Percentiles rank a stretch among this genome's conserved stretches.
Conservation (phyloP, 2,797 vertebrate species). For the Podarcis siculus region DNA sequence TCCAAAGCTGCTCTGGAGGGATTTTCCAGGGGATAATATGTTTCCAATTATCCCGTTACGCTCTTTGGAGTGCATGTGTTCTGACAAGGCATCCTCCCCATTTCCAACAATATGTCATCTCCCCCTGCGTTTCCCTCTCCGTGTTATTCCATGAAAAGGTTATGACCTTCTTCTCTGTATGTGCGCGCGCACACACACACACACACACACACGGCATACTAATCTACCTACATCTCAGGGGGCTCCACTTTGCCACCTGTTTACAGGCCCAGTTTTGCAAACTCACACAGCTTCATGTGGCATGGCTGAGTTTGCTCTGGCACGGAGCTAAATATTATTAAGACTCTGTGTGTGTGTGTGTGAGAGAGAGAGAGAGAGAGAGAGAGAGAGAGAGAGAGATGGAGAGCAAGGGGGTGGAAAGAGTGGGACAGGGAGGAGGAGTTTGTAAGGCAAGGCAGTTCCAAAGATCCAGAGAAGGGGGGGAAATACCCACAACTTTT, state of each 20-base stretch:
- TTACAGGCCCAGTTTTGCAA: neutral
- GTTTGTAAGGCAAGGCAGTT: constrained; percentile 24
- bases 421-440: constrained; percentile 41
- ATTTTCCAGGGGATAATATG: constrained; percentile 34
- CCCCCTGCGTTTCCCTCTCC: neutral
- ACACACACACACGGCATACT: neutral
- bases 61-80: neutral
- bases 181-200: neutral
- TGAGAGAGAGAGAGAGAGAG: neutral
- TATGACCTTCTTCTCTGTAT: neutral
- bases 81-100: constrained; percentile 6
- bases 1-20: constrained; percentile 26
- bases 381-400: neutral
- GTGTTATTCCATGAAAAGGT: neutral
- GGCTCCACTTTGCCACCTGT: constrained; percentile 17
- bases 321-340: constrained; percentile 7
- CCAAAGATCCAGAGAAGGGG: constrained; percentile 8
- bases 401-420: neutral
- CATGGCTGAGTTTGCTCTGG: constrained; percentile 10
- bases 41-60: constrained; percentile 39
- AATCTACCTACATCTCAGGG: neutral
- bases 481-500: neutral
- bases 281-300: neutral
- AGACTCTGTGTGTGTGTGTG: neutral
- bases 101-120: constrained; percentile 27